Conservation (phyloP, 2,113 vertebrate species). For the Notiomystis cincta region DNA sequence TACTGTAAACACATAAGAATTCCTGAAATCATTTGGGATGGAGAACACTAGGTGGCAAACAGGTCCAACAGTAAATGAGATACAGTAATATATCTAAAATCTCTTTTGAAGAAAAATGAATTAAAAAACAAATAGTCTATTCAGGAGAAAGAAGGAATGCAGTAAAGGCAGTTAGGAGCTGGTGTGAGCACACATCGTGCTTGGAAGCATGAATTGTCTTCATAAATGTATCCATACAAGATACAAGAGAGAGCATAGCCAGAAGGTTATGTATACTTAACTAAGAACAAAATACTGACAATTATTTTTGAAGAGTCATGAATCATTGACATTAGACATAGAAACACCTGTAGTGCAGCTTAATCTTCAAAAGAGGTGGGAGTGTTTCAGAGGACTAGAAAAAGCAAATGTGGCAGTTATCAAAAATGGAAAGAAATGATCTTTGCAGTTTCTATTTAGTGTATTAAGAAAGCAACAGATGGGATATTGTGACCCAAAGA, state of each 20-base stretch:
- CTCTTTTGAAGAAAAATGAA: neutral
- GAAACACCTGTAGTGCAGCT: constrained; percentile 32
- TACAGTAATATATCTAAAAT: neutral
- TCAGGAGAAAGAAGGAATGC: neutral
- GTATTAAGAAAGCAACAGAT: constrained; percentile 49
- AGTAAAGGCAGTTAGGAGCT: neutral
- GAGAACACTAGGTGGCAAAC: neutral
- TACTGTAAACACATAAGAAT: neutral
- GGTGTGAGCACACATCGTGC: neutral
- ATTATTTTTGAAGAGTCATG: constrained; percentile 49
- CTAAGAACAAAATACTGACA: constrained; percentile 33
- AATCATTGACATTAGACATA: constrained; percentile 41
- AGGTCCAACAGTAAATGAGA: constrained; percentile 4
- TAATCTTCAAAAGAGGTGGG: constrained; percentile 16
- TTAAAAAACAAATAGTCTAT: neutral
- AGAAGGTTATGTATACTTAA: neutral
- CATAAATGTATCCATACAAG: neutral
- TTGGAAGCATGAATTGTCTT: neutral
- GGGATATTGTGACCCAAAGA: constrained; percentile 37
- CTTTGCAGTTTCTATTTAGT: constrained; percentile 16
- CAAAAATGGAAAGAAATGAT: constrained; percentile 40
- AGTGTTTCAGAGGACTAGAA: constrained; percentile 36
- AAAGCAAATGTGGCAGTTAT: constrained; percentile 37
- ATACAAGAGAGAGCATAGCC: neutral
- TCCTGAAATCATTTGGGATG: neutral